Evolutionary conservation across 2,888 invertebrate species (phyloP).

Genomic region (Orchestes rusci): DNA sequence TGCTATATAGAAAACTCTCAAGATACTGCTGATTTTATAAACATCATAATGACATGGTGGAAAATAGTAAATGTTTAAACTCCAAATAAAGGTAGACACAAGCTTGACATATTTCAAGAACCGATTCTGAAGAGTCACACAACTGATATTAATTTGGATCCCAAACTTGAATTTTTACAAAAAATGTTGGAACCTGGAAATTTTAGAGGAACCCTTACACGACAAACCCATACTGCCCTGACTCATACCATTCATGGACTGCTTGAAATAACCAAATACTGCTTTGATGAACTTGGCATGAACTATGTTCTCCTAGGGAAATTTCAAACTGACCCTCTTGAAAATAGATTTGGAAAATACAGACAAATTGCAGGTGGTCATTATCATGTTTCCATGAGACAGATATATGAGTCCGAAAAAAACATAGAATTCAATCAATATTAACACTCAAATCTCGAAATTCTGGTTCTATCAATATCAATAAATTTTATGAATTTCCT

Average conservation of each 20-base stretch:
- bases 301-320: conserved; percentile 6
- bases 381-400: conserved; percentile 12
- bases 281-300: conserved; percentile 4
- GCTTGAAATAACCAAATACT: conserved; percentile 7
- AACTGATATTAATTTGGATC: background rate
- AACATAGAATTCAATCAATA: conserved; percentile 14
- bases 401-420: conserved; percentile 12
- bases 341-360: conserved; percentile 12
- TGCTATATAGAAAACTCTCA: conserved; percentile 1
- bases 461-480: conserved; percentile 8
- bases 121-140: conserved; percentile 8
- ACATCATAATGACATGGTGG: conserved; percentile 17
- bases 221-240: conserved; percentile 11
- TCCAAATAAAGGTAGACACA: conserved; percentile 12
- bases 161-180: conserved; percentile 11
- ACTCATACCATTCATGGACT: conserved; percentile 10
- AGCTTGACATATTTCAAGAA: conserved; percentile 8
- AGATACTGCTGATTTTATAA: conserved; percentile 19
- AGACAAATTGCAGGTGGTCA: conserved; percentile 13
- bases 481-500: conserved; percentile 9
- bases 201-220: conserved; percentile 13
- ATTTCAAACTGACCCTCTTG: conserved; percentile 9
- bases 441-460: conserved; percentile 10
- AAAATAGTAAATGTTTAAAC: conserved; percentile 17
- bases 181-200: conserved; percentile 14